These are phyloP conservation scores for Pipistrellus pygmaeus DNA, from an alignment of 2,797 vertebrate species.

Conservation along the genomic window DNA sequence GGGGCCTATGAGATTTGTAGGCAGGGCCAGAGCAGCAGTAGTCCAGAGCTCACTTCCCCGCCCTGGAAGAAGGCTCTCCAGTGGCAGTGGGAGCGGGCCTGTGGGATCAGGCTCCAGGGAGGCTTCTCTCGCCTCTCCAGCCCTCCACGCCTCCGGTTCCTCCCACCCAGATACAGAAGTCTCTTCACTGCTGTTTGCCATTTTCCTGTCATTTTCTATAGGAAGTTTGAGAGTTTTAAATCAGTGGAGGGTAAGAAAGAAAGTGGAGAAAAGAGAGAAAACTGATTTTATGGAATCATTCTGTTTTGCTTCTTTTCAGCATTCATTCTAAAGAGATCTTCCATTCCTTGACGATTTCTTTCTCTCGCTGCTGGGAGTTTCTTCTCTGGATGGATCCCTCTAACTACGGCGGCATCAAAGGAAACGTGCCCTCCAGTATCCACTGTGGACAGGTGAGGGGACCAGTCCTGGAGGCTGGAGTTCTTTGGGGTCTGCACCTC, in stretches of 20 bases:
- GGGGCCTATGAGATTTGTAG: neutral
- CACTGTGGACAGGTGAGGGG: conserved; percentile 91
- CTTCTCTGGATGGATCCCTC: conserved; percentile 98
- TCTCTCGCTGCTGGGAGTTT: conserved; percentile 98
- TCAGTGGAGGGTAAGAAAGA: neutral
- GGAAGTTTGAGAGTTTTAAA: neutral
- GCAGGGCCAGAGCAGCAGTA: neutral
- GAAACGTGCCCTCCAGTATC: conserved; percentile 91
- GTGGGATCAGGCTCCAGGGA: neutral
- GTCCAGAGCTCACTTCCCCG: neutral
- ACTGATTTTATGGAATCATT: neutral
- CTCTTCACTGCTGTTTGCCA: accelerated
- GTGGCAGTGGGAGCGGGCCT: neutral
- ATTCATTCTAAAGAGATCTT: conserved; percentile 98
- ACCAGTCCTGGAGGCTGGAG: neutral
- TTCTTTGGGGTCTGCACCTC: accelerated
- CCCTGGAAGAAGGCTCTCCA: neutral
- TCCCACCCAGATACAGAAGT: neutral
- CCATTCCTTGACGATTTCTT: conserved; percentile 97
- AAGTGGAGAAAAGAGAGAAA: neutral
- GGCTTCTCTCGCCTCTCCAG: neutral
- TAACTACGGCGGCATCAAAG: conserved; percentile 96
- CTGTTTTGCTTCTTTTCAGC: conserved; percentile 85
- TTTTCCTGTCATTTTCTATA: neutral
- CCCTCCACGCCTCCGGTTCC: neutral